phyloP scores from a whole-genome alignment of 2,888 invertebrate genomes.

The Darwinula stevensoni region DNA sequence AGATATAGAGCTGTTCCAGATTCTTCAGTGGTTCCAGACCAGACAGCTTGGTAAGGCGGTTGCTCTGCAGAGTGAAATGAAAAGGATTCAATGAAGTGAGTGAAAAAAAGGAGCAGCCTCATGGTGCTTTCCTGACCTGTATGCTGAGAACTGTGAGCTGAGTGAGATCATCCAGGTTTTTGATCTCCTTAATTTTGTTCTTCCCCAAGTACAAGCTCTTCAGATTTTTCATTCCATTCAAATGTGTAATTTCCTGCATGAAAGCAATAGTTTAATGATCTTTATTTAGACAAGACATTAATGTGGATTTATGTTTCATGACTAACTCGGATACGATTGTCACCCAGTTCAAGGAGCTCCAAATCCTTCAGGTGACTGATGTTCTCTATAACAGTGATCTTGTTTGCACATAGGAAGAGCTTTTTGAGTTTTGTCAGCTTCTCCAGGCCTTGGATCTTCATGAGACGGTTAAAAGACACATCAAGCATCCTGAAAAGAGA shows the following conservation, averaged over 20 bases:
- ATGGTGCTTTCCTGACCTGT: constrained; percentile 26
- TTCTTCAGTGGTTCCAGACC: constrained; percentile 40
- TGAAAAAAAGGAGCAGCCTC: neutral
- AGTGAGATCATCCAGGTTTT: constrained; percentile 39
- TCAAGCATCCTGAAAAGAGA: constrained; percentile 40
- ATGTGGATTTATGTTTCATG: constrained; percentile 1
- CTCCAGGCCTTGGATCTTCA: constrained; percentile 50
- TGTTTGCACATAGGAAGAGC: constrained; percentile 65
- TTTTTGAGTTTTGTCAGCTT: constrained; percentile 42
- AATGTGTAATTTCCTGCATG: constrained; percentile 48
- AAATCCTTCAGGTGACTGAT: constrained; percentile 44
- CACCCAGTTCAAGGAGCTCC: constrained; percentile 67
- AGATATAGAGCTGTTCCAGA: constrained; percentile 62
- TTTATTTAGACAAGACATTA: neutral
- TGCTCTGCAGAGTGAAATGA: constrained; percentile 24
- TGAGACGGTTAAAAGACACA: constrained; percentile 77
- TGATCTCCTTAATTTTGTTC: constrained; percentile 69
- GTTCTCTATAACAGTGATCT: constrained; percentile 58
- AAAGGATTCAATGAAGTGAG: neutral
- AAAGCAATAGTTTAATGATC: constrained; percentile 7
- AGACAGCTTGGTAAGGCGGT: constrained; percentile 59
- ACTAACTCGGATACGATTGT: constrained; percentile 58
- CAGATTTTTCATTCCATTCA: constrained; percentile 40
- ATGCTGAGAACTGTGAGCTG: constrained; percentile 51
- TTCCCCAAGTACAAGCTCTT: constrained; percentile 63